Base-by-base conservation (phyloP, 2,797 vertebrate genomes). In the Ctenochaetus hawaiiensis region DNA sequence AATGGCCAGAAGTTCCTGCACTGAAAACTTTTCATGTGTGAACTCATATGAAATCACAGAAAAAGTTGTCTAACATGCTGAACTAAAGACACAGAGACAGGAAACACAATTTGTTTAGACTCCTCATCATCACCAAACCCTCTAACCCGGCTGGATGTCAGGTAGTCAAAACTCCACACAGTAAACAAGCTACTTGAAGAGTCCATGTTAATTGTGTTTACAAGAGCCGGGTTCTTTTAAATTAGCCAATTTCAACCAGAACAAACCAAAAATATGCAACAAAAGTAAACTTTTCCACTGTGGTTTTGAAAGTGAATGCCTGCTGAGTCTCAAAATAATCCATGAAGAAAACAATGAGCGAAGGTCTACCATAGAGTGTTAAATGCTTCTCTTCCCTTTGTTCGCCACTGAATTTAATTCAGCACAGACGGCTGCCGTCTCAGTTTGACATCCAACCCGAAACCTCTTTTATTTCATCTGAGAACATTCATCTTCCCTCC, bases 271-370 rank as follows among this genome's bases (percentile, higher is more conserved):
- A 41, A 45, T 26, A 54, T 70, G 69, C 79, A 58, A 39, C 67
- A 76, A 56, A 56, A 78, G 51, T 49, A 34, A 76, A 73, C 72
- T 61, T 81, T 82, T 82, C 83, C 72, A 67, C 56, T 76, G 72
- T 58, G 75, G 72, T 30, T 81, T 56, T 52, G 30, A 64, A 37
- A 51, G n/a, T 8, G 1, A 67, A 10, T 37, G n/a, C 51, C 39
- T 56, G 54, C 48, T 1, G 54, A 65, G 22, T 23, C 16, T 73
- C 13, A 58, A 23, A 63, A 63, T 57, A 9, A 58, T 43, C 2
- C 13, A 2, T 23, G 41, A 56, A 4, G 5, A 75, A 30, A 72
- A 67, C 6, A 74, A 73, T 11, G 47, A 48, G 5, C 0, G 11
- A 13, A 49, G 7, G 43, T 58, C 43, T 16, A 14, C 37, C 3